Base-by-base conservation (phyloP, 2,113 vertebrate species). In the Girardinichthys multiradiatus region DNA sequence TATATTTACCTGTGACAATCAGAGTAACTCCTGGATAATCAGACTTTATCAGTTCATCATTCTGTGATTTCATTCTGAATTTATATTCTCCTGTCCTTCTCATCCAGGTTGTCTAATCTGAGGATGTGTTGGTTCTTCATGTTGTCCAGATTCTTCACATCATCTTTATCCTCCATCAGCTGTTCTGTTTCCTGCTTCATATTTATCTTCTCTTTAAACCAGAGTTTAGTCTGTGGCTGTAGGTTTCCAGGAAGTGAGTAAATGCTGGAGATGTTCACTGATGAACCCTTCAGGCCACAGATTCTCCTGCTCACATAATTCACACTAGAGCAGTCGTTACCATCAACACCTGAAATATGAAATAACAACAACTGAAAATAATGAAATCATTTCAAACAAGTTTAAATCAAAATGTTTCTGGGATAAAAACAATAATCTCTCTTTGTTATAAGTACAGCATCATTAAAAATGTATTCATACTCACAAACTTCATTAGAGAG, bases 221-320 rank as follows among this genome's bases (percentile, higher is more conserved):
- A 86, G 21, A 0, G 12, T 79, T 42, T 64, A 2, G 13, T 8
- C 4, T 13, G 9, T 10, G 6, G 2, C 19, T 2, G 4, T 10
- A 0, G 2, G 0, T 1, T 0, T 4, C 1, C 1, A 5, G 13
- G 5, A 31, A 1, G 1, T 0, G 28, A 68, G 5, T 68, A 68
- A 57, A 35, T 0, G 57, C 59, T 58, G 4, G 30, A 13, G 29
- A 87, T 79, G 33, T 70, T 70, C 9, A 86, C 77, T 12, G 85
- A 79, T 35, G 78, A 67, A 5, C 75, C 75, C 63, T 42, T 1
- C 51, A 83, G 60, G 21, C 71, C 71, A 63, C 84, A 83, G 64
- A 83, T 66, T 64, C 72, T 84, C 39, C 65, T 68, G 11, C 17
- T 42, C 71, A 19, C 2, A 24, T 80, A 83, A 59, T 70, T 72